Conservation (phyloP, 2,113 vertebrate species). For the Natator depressus region DNA sequence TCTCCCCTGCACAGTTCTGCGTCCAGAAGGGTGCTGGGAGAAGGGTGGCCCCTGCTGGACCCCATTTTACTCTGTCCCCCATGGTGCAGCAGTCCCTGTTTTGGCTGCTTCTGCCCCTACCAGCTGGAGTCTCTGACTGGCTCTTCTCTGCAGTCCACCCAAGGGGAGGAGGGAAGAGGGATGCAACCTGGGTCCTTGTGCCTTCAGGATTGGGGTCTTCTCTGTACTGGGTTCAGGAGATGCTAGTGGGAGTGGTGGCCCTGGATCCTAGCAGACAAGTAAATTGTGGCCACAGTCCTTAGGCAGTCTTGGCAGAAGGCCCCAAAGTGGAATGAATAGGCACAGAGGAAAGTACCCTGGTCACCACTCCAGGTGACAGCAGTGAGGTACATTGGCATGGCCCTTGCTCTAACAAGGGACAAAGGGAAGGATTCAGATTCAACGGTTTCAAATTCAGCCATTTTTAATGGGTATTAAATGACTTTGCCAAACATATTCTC, state of each 20-base stretch:
- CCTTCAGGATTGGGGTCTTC: background rate
- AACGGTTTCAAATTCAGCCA: background rate
- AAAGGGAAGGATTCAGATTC: background rate
- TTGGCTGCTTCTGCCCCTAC: background rate
- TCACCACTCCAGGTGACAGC: background rate
- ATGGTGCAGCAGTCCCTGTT: background rate
- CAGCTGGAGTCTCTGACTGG: background rate
- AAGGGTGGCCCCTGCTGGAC: background rate
- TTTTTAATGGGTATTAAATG: background rate
- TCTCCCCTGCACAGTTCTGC: background rate
- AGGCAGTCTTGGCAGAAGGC: background rate
- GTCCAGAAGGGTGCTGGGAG: background rate
- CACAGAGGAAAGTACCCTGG: background rate
- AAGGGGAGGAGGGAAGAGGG: background rate
- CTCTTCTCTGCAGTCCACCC: background rate
- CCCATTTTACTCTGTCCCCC: background rate
- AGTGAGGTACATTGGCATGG: rapidly evolving
- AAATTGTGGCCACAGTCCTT: background rate
- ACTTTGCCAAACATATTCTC: rapidly evolving
- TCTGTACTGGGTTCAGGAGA: background rate
- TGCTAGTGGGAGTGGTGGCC: background rate
- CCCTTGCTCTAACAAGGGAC: background rate
- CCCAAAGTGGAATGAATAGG: background rate
- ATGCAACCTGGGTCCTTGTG: background rate
- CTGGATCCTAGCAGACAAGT: background rate